These are phyloP conservation scores for Eurytoma californica DNA, from an alignment of 2,888 invertebrate species.

Conservation along the genomic window DNA sequence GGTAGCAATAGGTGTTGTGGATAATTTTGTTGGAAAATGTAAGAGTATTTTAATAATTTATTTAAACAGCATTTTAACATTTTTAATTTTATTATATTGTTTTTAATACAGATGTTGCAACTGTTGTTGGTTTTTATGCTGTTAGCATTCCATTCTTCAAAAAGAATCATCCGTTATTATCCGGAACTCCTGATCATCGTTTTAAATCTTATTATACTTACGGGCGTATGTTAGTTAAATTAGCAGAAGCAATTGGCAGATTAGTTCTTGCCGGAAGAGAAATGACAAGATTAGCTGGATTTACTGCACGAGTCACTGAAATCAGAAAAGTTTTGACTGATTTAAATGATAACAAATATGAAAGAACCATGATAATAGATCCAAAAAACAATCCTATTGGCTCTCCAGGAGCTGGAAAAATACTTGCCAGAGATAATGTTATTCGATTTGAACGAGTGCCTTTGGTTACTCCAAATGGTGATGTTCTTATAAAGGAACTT, in stretches of 20 bases:
- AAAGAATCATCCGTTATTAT: constrained; percentile 82
- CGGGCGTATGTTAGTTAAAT: constrained; percentile 95
- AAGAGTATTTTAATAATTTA: constrained; percentile 69
- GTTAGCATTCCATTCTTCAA: constrained; percentile 96
- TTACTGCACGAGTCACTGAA: constrained; percentile 94
- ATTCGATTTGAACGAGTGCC: constrained; percentile 96
- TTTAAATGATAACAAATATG: constrained; percentile 86
- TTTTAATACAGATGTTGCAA: constrained; percentile 86
- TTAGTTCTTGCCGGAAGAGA: constrained; percentile 96
- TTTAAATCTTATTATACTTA: constrained; percentile 93
- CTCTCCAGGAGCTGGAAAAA: constrained; percentile 85
- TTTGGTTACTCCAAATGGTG: constrained; percentile 97
- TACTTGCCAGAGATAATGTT: constrained; percentile 90
- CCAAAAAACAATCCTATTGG: constrained; percentile 77
- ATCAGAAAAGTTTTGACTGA: constrained; percentile 90
- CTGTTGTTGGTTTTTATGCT: constrained; percentile 96
- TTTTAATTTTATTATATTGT: not conserved
- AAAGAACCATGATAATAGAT: constrained; percentile 82
- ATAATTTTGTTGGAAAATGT: constrained; percentile 98
- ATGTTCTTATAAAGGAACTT: constrained; percentile 91
- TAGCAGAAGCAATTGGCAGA: constrained; percentile 98
- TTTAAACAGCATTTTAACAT: constrained; percentile 1
- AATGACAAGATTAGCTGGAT: constrained; percentile 94
- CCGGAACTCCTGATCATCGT: constrained; percentile 81
- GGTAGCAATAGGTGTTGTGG: constrained; percentile 93